phyloP scores from a whole-genome alignment of 1,140 invertebrate species.

The Eueides isabella region DNA sequence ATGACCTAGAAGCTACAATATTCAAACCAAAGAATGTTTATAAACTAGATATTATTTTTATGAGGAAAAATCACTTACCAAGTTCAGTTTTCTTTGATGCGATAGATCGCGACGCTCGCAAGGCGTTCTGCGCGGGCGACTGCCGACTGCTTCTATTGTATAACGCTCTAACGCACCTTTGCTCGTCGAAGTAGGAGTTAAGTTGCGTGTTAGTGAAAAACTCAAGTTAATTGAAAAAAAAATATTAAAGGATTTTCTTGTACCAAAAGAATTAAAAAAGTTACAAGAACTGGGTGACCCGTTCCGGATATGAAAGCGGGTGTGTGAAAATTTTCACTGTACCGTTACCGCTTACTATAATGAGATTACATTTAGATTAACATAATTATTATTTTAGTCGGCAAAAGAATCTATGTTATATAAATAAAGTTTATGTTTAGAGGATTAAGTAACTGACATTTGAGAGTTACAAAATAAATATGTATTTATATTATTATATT shows the following conservation, averaged over 20 bases:
- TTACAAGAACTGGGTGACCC: neutral
- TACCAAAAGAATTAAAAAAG: neutral
- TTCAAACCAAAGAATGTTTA: neutral
- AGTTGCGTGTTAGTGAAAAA: constrained; percentile 16
- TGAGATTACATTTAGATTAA: too few species aligned
- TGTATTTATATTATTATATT: too few species aligned
- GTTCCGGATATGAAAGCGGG: neutral
- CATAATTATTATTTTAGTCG: too few species aligned
- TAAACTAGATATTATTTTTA: neutral
- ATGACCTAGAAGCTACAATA: neutral
- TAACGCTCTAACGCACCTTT: constrained; percentile 16
- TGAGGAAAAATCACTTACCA: constrained; percentile 36
- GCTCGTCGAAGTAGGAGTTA: constrained; percentile 22
- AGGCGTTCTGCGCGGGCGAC: constrained; percentile 34
- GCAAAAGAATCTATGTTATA: too few species aligned
- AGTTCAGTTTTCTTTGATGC: constrained; percentile 20
- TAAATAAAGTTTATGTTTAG: too few species aligned
- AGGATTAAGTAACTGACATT: too few species aligned
- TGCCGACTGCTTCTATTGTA: constrained; percentile 34
- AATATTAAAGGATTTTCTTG: neutral
- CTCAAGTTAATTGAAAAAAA: neutral
- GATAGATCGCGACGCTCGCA: constrained; percentile 26
- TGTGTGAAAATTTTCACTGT: neutral
- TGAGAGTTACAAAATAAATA: too few species aligned
- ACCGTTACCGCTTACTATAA: neutral